A percentile compares a stretch with the other conserved stretches of the same genome.
These are phyloP conservation scores for Chamaetylas fuelleborni DNA, from an alignment of 2,113 vertebrate species.

Conservation along the genomic window DNA sequence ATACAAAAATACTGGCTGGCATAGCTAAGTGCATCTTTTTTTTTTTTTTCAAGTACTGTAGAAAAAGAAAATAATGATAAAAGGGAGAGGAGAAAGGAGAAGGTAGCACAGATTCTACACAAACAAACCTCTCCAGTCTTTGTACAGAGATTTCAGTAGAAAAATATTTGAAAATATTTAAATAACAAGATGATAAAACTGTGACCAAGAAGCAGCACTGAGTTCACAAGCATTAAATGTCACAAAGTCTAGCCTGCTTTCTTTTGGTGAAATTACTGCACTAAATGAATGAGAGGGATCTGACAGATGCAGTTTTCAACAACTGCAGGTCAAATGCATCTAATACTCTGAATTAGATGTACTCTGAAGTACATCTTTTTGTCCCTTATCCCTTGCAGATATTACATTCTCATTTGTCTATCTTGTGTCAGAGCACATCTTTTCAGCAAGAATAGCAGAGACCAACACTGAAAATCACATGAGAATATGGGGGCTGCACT, in stretches of 20 bases:
- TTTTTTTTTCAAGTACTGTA: neutral
- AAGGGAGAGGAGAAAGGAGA: neutral
- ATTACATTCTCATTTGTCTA: neutral
- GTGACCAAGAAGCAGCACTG: neutral
- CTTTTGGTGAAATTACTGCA: neutral
- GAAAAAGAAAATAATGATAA: neutral
- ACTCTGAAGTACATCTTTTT: neutral
- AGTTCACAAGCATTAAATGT: neutral
- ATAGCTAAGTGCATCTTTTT: neutral
- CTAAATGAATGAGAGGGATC: neutral
- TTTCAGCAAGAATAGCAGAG: neutral
- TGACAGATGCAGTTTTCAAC: neutral
- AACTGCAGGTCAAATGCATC: neutral
- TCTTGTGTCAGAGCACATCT: neutral
- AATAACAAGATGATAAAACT: neutral
- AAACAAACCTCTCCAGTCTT: neutral
- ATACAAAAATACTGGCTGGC: neutral
- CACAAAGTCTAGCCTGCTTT: neutral
- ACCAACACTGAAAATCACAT: neutral
- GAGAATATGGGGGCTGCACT: neutral
- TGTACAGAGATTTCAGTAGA: neutral
- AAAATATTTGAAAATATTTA: neutral
- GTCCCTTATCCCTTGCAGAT: neutral
- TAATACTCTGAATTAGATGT: neutral
- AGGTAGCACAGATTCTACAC: neutral